Evolutionary conservation across 2,113 vertebrate species (phyloP).

Genomic region (Paradisaea rubra): DNA sequence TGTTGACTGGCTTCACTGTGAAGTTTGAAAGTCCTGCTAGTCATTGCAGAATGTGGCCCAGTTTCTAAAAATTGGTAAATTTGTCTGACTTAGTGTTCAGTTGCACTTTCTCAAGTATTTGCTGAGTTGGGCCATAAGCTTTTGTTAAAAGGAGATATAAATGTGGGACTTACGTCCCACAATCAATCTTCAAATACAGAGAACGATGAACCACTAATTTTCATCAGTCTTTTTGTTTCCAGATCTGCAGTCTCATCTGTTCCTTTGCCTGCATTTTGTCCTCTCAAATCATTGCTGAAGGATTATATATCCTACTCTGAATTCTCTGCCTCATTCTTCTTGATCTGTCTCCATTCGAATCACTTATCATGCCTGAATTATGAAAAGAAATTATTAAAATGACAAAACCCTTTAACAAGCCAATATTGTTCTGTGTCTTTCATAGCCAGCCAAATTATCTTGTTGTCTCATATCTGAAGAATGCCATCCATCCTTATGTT

Average conservation of each 20-base stretch:
- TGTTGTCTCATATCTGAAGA: not conserved
- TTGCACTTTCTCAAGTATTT: not conserved
- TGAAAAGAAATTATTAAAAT: not conserved
- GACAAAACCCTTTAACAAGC: not conserved
- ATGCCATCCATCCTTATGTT: not conserved
- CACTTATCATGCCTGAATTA: not conserved
- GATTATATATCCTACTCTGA: not conserved
- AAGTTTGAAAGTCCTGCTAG: not conserved
- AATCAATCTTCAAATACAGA: not conserved
- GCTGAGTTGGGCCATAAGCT: not conserved
- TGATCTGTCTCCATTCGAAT: not conserved
- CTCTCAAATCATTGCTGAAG: not conserved
- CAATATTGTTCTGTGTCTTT: not conserved
- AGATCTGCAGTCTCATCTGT: not conserved
- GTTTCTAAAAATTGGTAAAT: not conserved
- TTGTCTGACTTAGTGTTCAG: not conserved
- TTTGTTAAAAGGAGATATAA: not conserved
- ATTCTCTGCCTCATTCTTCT: not conserved
- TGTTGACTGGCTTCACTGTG: not conserved
- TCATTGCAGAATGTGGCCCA: not conserved
- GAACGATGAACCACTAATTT: not conserved
- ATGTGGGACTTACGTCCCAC: not conserved
- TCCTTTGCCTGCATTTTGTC: not conserved
- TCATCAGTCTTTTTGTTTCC: conserved; percentile 23
- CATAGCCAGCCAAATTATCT: not conserved